These are phyloP conservation scores for Caenorhabditis doughertyi DNA, from an alignment of 2,888 invertebrate genomes.

Conservation along the genomic window DNA sequence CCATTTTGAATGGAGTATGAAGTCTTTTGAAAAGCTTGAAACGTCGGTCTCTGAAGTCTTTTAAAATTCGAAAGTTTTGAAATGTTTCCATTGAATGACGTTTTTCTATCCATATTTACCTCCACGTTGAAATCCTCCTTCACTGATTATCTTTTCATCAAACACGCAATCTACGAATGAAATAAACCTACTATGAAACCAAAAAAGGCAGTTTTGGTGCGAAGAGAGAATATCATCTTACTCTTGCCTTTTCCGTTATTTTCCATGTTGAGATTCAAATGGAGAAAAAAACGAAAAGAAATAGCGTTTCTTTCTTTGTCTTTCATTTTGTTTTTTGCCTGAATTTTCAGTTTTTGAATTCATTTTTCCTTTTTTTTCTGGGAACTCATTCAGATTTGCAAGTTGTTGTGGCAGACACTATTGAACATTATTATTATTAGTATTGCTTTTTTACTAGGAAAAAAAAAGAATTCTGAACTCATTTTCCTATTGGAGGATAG, in stretches of 20 bases:
- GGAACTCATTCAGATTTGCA: constrained; percentile 16
- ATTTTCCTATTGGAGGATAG: background rate
- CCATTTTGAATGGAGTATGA: constrained; percentile 15
- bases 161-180: constrained; percentile 43
- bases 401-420: background rate
- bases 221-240: constrained; percentile 43
- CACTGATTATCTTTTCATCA: constrained; percentile 54
- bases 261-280: constrained; percentile 15
- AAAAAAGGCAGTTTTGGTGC: constrained; percentile 29
- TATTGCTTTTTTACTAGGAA: background rate
- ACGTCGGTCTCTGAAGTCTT: constrained; percentile 22
- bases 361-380: constrained; percentile 10
- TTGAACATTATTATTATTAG: background rate
- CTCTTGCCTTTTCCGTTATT: constrained; percentile 18
- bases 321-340: background rate
- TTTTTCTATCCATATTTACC: constrained; percentile 23
- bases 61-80: background rate
- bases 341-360: constrained; percentile 2
- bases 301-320: constrained; percentile 11
- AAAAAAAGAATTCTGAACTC: background rate
- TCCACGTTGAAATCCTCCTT: background rate
- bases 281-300: background rate
- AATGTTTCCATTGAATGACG: constrained; percentile 36
- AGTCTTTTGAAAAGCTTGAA: background rate
- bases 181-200: background rate